phyloP scores from a whole-genome alignment of 2,797 vertebrate genomes.

The Tenualosa ilisha region DNA sequence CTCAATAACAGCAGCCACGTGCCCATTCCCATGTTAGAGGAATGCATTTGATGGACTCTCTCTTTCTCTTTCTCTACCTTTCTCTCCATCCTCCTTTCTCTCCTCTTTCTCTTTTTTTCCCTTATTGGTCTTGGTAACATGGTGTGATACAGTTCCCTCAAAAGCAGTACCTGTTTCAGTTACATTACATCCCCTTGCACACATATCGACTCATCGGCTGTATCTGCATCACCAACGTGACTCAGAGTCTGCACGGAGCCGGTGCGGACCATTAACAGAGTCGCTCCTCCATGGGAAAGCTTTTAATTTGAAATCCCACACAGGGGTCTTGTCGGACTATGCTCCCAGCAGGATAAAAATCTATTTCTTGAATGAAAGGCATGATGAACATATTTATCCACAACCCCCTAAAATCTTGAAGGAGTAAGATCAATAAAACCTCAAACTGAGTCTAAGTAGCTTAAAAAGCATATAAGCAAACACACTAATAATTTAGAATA shows the following conservation, averaged over 20 bases:
- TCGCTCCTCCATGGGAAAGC: not conserved
- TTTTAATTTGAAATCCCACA: not conserved
- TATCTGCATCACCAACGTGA: not conserved
- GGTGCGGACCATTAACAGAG: not conserved
- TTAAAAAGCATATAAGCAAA: not conserved
- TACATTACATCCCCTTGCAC: not conserved
- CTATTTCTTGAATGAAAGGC: not conserved
- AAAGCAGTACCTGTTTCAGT: not conserved
- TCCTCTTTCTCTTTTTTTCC: not conserved
- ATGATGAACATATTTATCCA: not conserved
- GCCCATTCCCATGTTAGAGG: conserved; percentile 34
- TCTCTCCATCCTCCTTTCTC: not conserved
- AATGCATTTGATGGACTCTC: conserved; percentile 17
- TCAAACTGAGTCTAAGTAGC: not conserved
- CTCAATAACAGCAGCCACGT: conserved; percentile 42
- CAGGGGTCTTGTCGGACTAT: not conserved
- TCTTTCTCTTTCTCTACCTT: not conserved
- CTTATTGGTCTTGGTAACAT: not conserved
- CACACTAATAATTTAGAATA: not conserved
- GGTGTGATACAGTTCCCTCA: not conserved
- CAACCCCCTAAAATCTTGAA: not conserved
- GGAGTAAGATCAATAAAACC: not conserved
- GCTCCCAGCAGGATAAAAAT: not conserved
- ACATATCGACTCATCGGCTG: not conserved
- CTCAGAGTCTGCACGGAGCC: too few relatives aligned